phyloP scores from a whole-genome alignment of 2,113 vertebrate species.

The Hippocampus zosterae region DNA sequence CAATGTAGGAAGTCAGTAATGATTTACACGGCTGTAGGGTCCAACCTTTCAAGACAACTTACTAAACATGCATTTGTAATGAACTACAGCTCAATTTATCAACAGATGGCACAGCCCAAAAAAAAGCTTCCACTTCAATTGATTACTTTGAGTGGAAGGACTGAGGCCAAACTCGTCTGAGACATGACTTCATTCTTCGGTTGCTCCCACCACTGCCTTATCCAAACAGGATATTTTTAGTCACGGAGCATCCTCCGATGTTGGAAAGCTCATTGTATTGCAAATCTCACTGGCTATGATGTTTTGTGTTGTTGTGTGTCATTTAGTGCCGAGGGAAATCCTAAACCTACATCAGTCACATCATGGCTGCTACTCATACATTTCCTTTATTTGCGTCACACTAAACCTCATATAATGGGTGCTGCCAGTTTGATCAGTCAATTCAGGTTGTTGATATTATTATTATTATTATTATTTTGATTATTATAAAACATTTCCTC shows the following conservation, averaged over 20 bases:
- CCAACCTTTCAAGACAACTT: constrained; percentile 7
- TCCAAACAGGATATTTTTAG: constrained; percentile 60
- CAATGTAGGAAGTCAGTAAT: neutral
- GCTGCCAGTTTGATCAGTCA: constrained; percentile 1
- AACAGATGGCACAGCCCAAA: constrained; percentile 10
- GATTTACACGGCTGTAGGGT: neutral
- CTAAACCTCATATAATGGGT: constrained; percentile 29
- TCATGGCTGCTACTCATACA: neutral
- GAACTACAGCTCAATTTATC: constrained; percentile 29
- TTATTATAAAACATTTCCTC: too few species aligned
- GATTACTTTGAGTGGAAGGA: constrained; percentile 41
- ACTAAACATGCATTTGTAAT: constrained; percentile 18
- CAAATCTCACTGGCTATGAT: constrained; percentile 34
- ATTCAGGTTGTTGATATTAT: too few species aligned
- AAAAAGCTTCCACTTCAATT: constrained; percentile 38
- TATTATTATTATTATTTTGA: neutral
- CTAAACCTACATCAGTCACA: constrained; percentile 7
- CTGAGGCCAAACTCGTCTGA: constrained; percentile 37
- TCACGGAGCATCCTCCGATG: constrained; percentile 44
- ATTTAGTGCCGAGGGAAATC: constrained; percentile 35
- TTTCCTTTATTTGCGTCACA: constrained; percentile 26
- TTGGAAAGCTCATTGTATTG: constrained; percentile 53
- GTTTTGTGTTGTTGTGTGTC: constrained; percentile 37
- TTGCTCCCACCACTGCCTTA: constrained; percentile 33
- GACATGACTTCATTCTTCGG: constrained; percentile 50